Percentiles rank a stretch among this genome's conserved stretches.
Conservation (phyloP, 2,888 invertebrate genomes). For the Fabriciana adippe region DNA sequence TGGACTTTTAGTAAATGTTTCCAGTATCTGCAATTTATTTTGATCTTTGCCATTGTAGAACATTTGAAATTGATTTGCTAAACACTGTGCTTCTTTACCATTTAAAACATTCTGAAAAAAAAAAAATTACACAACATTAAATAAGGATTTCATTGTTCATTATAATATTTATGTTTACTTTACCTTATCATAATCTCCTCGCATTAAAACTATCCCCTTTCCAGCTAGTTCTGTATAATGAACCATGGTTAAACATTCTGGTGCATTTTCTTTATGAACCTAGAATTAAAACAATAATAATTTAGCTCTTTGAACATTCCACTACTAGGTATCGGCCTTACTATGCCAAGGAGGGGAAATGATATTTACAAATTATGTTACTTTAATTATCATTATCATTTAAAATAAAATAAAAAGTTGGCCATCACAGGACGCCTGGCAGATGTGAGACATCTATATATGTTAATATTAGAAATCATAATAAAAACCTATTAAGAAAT, state of each 20-base stretch:
- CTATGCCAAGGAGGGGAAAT: too few species aligned
- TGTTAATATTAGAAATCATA: too few species aligned
- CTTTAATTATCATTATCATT: too few species aligned
- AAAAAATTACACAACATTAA: slow-evolving; percentile 10
- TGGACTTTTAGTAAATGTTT: slow-evolving; percentile 86
- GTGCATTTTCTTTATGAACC: slow-evolving; percentile 93
- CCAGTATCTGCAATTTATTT: slow-evolving; percentile 83
- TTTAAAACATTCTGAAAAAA: slow-evolving; percentile 84
- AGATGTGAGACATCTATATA: too few species aligned
- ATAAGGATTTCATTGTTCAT: not conserved
- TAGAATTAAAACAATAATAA: slow-evolving; percentile 46
- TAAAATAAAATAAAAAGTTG: too few species aligned
- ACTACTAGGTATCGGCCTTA: too few species aligned
- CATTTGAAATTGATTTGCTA: slow-evolving; percentile 92
- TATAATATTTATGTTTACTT: not conserved
- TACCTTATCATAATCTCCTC: slow-evolving; percentile 90
- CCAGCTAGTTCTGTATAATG: slow-evolving; percentile 89
- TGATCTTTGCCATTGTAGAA: slow-evolving; percentile 88
- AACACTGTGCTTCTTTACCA: slow-evolving; percentile 91
- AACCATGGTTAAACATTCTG: slow-evolving; percentile 90
- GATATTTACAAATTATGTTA: too few species aligned
- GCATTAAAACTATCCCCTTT: slow-evolving; percentile 91
- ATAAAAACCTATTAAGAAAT: too few species aligned
- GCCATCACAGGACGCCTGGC: too few species aligned
- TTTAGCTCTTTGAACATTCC: too few species aligned